Conservation (phyloP, 2,888 invertebrate genomes). For the Chaitophorus viminalis region DNA sequence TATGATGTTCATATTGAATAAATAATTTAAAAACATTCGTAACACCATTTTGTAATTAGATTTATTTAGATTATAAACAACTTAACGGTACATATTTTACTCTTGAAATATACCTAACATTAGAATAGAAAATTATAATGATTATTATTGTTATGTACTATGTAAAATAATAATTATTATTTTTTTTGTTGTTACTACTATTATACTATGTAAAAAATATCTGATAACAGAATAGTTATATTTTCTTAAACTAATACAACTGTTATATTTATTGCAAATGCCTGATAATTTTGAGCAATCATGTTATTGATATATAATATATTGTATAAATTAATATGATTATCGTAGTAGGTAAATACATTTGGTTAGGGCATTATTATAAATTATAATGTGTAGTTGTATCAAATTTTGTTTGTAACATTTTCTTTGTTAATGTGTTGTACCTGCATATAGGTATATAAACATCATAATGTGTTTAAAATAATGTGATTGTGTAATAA, state of each 20-base stretch:
- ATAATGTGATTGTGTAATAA: background rate
- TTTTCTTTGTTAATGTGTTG: slow-evolving; percentile 17
- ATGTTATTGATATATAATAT: slow-evolving; percentile 27
- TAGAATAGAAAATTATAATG: background rate
- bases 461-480: background rate
- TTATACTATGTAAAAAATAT: slow-evolving; percentile 3
- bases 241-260: slow-evolving; percentile 30
- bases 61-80: background rate
- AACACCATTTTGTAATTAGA: slow-evolving; percentile 41
- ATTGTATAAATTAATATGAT: background rate
- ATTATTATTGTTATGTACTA: background rate
- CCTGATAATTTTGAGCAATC: background rate
- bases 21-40: slow-evolving; percentile 13
- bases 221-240: slow-evolving; percentile 31
- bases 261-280: slow-evolving; percentile 33
- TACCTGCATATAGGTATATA: background rate
- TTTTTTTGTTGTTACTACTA: background rate
- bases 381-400: slow-evolving; percentile 37
- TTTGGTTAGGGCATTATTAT: slow-evolving; percentile 22
- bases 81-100: background rate
- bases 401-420: slow-evolving; percentile 34
- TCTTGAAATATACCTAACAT: background rate
- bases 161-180: background rate
- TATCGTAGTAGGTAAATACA: background rate
- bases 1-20: background rate